Evolutionary conservation across 2,888 invertebrate genomes (phyloP), one percentile per base, ranked within the genome.

Genomic region (Lamellibrachia satsuma): DNA sequence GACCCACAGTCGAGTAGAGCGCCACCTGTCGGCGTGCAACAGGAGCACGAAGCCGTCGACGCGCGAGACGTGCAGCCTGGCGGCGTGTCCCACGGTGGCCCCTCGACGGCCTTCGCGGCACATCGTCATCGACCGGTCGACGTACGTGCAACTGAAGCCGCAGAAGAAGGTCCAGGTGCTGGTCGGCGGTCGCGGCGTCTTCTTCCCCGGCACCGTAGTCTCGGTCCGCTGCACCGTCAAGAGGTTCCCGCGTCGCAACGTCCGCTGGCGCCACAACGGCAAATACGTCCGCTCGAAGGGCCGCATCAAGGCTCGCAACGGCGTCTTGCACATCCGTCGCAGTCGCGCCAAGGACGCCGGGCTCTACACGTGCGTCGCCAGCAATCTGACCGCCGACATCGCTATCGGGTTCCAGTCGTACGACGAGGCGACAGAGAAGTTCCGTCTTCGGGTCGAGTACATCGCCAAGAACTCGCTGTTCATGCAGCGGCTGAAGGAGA

Each of bases 181-280:
- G 7, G 95, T 95, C 7, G 96, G 96, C 2, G 95, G 95, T 92
- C 93, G 94, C 55, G 95, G 95, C n/a, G 93, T 94, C 27, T 93
- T 96, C 4, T 92, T 96, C 39, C 95, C 95, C 52, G 95, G 95
- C 22, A 95, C 96, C 6, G 95, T 94, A 2, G 92, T 96, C 7
- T 93, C 95, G 57, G 93, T 95, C 60, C 94, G 94, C 92, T 96
- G 96, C 93, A 95, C 92, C 3, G 95, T 95, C 22, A 94, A 94
- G 39, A 95, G 95, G 15, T 94, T 95, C 93, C 94, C 95, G 93
- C 94, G 95, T 93, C 94, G 94, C n/a, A 93, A 94, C 90, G 94
- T 96, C n/a, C 94, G 94, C n/a, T 96, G 96, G 96, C 93, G 94
- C 60, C 95, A 94, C 93, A 93, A 95, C 93, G 95, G 94, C 92